These are phyloP conservation scores for Aphidoletes aphidimyza DNA, from an alignment of 2,888 invertebrate genomes.

Conservation along the genomic window DNA sequence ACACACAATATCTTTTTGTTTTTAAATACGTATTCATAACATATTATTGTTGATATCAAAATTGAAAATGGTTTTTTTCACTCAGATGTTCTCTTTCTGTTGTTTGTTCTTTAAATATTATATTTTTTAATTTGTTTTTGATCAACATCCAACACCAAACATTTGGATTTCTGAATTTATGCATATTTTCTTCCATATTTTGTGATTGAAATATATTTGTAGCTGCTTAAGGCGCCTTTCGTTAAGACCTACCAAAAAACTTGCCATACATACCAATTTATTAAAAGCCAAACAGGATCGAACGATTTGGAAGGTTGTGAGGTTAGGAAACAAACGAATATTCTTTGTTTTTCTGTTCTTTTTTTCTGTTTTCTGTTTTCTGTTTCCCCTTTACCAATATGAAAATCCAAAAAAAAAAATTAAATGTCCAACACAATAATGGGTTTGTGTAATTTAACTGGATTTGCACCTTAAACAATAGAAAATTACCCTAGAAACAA, in stretches of 20 bases:
- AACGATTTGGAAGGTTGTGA: conserved; percentile 74
- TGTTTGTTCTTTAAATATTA: no score
- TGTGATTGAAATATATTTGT: no score
- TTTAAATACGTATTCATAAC: no score
- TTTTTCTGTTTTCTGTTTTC: not conserved
- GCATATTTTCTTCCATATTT: not conserved
- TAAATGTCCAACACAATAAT: not conserved
- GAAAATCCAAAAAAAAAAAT: not conserved
- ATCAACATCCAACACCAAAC: not conserved
- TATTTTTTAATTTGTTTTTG: no score
- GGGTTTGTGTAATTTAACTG: conserved; percentile 12
- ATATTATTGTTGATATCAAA: no score
- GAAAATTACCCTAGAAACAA: not conserved
- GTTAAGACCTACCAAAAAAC: conserved; percentile 87
- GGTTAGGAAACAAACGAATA: conserved; percentile 63
- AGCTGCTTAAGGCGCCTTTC: conserved; percentile 97
- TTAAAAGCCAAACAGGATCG: conserved; percentile 89
- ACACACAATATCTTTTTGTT: no score
- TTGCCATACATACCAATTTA: conserved; percentile 81
- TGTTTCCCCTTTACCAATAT: not conserved
- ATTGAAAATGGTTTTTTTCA: no score
- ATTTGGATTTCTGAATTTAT: not conserved
- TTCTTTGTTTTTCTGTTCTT: not conserved
- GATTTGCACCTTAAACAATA: not conserved
- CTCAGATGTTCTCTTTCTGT: no score